Evolutionary conservation across 2,888 invertebrate species (phyloP).

Genomic region (Thera obeliscata): DNA sequence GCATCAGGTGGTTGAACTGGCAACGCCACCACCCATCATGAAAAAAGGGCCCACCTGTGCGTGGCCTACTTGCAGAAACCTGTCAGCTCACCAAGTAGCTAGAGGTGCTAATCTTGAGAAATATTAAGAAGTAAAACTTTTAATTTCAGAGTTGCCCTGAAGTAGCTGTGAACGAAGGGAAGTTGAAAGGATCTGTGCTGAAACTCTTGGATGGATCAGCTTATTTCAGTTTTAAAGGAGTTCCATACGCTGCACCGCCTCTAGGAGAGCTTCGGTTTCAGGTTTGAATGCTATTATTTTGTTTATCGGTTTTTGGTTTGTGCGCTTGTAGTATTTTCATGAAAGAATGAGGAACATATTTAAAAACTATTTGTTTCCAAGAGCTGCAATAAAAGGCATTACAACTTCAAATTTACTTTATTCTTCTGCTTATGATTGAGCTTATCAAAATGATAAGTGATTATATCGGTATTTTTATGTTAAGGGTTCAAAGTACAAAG

Average conservation of each 20-base stretch:
- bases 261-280: slow-evolving; percentile 75
- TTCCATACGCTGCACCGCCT: slow-evolving; percentile 81
- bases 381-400: too few species aligned
- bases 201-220: slow-evolving; percentile 14
- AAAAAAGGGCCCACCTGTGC: too few species aligned
- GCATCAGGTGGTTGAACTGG: too few species aligned
- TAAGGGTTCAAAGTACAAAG: neutral
- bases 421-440: neutral
- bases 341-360: neutral
- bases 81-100: too few species aligned
- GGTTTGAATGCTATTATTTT: slow-evolving; percentile 8
- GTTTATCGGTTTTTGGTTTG: too few species aligned
- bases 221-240: slow-evolving; percentile 68
- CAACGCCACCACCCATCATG: too few species aligned
- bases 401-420: too few species aligned
- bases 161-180: slow-evolving; percentile 19
- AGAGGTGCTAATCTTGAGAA: neutral
- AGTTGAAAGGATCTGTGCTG: slow-evolving; percentile 9
- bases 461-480: neutral
- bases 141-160: slow-evolving; percentile 6
- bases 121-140: neutral
- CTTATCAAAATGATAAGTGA: neutral
- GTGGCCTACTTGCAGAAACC: neutral
- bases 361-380: too few species aligned
- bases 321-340: neutral